phyloP scores from a whole-genome alignment of 2,113 vertebrate genomes.

The Lagenorhynchus albirostris region DNA sequence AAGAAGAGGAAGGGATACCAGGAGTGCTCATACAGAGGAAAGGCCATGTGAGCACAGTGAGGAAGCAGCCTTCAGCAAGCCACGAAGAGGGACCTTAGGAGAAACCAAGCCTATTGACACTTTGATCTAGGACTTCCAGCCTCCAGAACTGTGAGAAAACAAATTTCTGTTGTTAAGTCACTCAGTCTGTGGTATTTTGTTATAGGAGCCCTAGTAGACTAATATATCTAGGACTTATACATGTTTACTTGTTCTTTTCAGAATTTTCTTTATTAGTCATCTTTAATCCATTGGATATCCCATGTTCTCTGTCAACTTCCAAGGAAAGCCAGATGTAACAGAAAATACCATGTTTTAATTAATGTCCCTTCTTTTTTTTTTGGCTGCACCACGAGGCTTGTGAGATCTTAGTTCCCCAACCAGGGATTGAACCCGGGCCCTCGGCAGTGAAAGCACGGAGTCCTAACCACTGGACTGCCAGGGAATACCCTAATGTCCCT shows the following conservation, averaged over 20 bases:
- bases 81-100: background rate
- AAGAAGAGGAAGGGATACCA: background rate
- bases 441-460: background rate
- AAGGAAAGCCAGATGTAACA: background rate
- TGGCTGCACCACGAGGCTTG: accelerated
- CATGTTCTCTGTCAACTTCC: background rate
- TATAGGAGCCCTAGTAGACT: background rate
- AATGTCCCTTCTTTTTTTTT: background rate
- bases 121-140: background rate
- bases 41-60: background rate
- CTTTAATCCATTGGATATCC: background rate
- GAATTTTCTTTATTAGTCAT: background rate
- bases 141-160: background rate
- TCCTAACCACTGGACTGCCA: background rate
- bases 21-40: background rate
- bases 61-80: background rate
- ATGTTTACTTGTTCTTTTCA: background rate
- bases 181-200: background rate
- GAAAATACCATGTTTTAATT: background rate
- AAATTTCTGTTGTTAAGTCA: background rate
- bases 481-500: background rate
- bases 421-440: background rate
- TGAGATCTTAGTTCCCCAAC: background rate
- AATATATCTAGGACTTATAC: background rate
- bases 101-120: background rate